These are phyloP conservation scores for Anguilla megastoma DNA, from an alignment of 2,797 vertebrate genomes.

Conservation along the genomic window DNA sequence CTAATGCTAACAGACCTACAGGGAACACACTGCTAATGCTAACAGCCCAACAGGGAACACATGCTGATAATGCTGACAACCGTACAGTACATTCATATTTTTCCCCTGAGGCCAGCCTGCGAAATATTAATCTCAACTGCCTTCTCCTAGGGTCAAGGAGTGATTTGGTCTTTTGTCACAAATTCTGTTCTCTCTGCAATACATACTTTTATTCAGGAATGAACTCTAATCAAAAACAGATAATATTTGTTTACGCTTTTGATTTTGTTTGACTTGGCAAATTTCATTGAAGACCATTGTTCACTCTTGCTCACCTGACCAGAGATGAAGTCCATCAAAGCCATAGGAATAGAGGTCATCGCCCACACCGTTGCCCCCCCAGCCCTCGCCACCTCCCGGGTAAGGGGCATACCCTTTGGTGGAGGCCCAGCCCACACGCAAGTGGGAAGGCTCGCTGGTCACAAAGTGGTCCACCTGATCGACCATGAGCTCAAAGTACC, in stretches of 20 bases:
- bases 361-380: constrained; percentile 96
- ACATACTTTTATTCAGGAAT: neutral
- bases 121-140: neutral
- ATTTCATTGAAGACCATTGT: neutral
- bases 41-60: too few relatives aligned
- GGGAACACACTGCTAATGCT: too few relatives aligned
- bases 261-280: neutral
- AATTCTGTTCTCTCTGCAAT: neutral
- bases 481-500: constrained; percentile 97
- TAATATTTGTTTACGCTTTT: neutral
- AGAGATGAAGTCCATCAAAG: constrained; percentile 96
- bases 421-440: constrained; percentile 95
- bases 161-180: neutral
- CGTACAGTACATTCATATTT: neutral
- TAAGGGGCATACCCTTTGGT: constrained; percentile 95
- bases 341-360: constrained; percentile 96
- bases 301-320: constrained; percentile 85
- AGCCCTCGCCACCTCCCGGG: constrained; percentile 96
- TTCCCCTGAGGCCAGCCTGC: neutral
- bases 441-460: constrained; percentile 91
- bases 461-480: constrained; percentile 95
- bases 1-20: too few relatives aligned
- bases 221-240: neutral
- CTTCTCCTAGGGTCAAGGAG: neutral
- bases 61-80: too few relatives aligned